A percentile compares a stretch with the other conserved stretches of the same genome.
Conservation (phyloP, 2,797 vertebrate species). For the Paratrypauchen microcephalus region DNA sequence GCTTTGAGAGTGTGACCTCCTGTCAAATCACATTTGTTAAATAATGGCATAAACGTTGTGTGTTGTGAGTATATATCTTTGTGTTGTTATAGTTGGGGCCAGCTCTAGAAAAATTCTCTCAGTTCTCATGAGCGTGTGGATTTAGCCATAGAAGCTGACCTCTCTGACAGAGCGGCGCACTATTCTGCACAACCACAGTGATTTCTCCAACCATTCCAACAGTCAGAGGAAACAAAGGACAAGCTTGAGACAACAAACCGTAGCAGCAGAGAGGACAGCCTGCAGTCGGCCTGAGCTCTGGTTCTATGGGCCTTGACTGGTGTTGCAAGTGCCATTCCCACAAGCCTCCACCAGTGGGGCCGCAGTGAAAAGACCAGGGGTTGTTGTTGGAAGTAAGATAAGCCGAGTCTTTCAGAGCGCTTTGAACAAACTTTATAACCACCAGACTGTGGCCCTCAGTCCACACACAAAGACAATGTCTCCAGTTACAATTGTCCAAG, state of each 20-base stretch:
- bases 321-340: constrained; percentile 64
- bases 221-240: constrained; percentile 56
- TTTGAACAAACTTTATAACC: constrained; percentile 27
- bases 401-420: constrained; percentile 35
- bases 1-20: background rate
- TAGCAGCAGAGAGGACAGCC: constrained; percentile 37
- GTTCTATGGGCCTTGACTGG: constrained; percentile 40
- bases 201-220: constrained; percentile 53
- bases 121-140: constrained; percentile 30
- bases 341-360: constrained; percentile 45
- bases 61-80: constrained; percentile 16
- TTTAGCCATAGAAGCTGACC: constrained; percentile 46
- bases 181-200: constrained; percentile 50
- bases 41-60: constrained; percentile 13
- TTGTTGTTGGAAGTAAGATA: constrained; percentile 58
- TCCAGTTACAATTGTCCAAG: constrained; percentile 29
- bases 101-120: constrained; percentile 37
- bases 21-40: constrained; percentile 5
- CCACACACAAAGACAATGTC: constrained; percentile 41
- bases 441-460: constrained; percentile 38
- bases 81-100: constrained; percentile 58
- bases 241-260: constrained; percentile 65
- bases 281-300: constrained; percentile 41
- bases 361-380: constrained; percentile 22
- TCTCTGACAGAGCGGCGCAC: constrained; percentile 53